These are phyloP conservation scores for Hydrophis major DNA, from an alignment of 2,797 vertebrate genomes.

Conservation along the genomic window DNA sequence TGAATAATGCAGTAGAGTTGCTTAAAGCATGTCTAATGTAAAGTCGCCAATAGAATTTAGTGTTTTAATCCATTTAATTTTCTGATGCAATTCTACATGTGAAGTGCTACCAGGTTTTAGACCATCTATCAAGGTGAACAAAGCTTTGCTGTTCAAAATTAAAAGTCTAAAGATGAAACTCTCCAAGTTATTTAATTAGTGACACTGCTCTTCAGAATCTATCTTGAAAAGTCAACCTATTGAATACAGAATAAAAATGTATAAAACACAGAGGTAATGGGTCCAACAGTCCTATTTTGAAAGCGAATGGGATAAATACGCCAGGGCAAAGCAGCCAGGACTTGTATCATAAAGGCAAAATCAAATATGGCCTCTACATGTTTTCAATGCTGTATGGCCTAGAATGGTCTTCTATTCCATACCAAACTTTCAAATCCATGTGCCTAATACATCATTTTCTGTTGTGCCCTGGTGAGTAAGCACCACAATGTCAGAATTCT, in stretches of 20 bases:
- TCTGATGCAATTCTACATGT: background rate
- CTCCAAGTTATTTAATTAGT: background rate
- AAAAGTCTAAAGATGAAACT: no score
- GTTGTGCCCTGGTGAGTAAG: background rate
- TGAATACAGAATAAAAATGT: background rate
- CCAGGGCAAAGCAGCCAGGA: no score
- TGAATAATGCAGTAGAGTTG: background rate
- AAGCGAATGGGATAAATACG: no score
- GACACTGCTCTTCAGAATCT: background rate
- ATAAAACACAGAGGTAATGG: background rate
- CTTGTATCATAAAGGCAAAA: background rate
- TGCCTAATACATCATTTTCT: background rate
- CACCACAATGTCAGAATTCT: no score
- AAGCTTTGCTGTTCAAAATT: background rate
- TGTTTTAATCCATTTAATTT: background rate
- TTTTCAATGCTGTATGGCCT: no score
- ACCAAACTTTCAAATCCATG: background rate
- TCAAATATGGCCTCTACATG: background rate
- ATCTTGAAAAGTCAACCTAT: background rate
- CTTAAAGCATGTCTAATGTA: background rate
- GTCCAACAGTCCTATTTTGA: no score
- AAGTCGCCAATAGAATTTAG: background rate
- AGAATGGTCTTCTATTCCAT: background rate
- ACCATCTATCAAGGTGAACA: background rate
- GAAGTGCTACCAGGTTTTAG: background rate